Base-by-base conservation (phyloP, 1,140 invertebrate species). In the Lutraria rhynchaena region DNA sequence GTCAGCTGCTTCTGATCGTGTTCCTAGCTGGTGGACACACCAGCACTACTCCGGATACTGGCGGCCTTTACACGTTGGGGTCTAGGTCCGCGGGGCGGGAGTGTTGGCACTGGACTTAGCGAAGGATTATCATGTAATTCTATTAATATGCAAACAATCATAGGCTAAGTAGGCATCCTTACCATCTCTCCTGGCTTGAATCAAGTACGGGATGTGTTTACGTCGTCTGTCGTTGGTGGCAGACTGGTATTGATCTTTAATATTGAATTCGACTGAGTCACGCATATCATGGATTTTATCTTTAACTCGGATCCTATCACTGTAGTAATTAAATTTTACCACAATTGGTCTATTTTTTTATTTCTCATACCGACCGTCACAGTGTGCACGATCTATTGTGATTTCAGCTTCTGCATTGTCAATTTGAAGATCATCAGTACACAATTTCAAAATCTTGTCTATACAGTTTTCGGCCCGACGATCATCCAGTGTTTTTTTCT, bases 291-390 rank as follows among this genome's bases (percentile, higher is more conserved):
- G 31, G 31, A 33, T 33, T 19, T 22, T 24, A 35, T 33, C 22
- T 65, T 65, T 65, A 1, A 65, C n/a, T 44, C 7, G 44, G 37
- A 49, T 5, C 49, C 49, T 70, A 44, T 70, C 65, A 9, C 35
- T 44, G 7, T 49, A 51, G n/a, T 37, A 70, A 51, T 70, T 70
- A 22, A 46, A n/a, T 29, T 44, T 69, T 19, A 27, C 63, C 4
- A 69, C 37, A 9, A 69, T 69, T 17, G 63, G 63, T 44, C 63
- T 46, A 17, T 70, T 46, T 70, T 65, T n/a, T 2, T 24, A n/a
- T 15, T n/a, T n/a, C 37, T 33, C 17, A 37, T n/a, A n/a, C n/a
- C n/a, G n/a, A n/a, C n/a, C n/a, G n/a, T n/a, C n/a, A n/a, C n/a
- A n/a, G n/a, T n/a, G n/a, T n/a, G n/a, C n/a, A n/a, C n/a, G n/a